phyloP scores from a whole-genome alignment of 1,140 invertebrate genomes.

The Phocides pigmalion region DNA sequence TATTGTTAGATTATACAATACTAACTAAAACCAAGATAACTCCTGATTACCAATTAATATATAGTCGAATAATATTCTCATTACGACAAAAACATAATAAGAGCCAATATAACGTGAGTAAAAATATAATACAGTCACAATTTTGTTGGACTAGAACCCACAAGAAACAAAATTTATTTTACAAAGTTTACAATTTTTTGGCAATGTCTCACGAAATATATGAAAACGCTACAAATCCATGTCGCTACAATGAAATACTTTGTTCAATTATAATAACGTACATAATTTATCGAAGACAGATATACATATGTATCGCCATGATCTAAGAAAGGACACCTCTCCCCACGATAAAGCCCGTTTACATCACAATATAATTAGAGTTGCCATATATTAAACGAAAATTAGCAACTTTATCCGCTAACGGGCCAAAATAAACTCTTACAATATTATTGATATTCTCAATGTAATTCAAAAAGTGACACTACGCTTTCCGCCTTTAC shows the following conservation, averaged over 20 bases:
- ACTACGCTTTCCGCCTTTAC: too few species aligned
- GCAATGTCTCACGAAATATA: constrained; percentile 60
- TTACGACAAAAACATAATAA: constrained; percentile 56
- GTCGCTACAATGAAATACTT: constrained; percentile 55
- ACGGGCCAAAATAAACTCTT: too few species aligned
- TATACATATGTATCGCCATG: constrained; percentile 13
- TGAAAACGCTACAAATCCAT: constrained; percentile 46
- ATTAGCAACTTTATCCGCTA: too few species aligned
- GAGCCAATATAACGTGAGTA: constrained; percentile 61
- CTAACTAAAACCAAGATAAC: constrained; percentile 69
- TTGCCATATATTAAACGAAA: too few species aligned
- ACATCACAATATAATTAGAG: too few species aligned
- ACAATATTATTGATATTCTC: too few species aligned
- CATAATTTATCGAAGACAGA: constrained; percentile 58
- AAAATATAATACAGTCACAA: constrained; percentile 69
- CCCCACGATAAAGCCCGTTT: too few species aligned
- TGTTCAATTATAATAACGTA: constrained; percentile 37
- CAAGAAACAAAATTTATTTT: constrained; percentile 59
- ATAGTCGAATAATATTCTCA: constrained; percentile 55
- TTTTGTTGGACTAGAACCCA: constrained; percentile 81
- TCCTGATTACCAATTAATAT: constrained; percentile 47
- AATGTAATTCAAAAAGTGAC: too few species aligned
- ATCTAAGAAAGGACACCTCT: too few species aligned
- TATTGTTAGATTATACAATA: constrained; percentile 79
- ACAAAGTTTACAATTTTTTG: constrained; percentile 69